Base-by-base conservation (phyloP, 2,888 invertebrate species). In the Chymomyza amoena region DNA sequence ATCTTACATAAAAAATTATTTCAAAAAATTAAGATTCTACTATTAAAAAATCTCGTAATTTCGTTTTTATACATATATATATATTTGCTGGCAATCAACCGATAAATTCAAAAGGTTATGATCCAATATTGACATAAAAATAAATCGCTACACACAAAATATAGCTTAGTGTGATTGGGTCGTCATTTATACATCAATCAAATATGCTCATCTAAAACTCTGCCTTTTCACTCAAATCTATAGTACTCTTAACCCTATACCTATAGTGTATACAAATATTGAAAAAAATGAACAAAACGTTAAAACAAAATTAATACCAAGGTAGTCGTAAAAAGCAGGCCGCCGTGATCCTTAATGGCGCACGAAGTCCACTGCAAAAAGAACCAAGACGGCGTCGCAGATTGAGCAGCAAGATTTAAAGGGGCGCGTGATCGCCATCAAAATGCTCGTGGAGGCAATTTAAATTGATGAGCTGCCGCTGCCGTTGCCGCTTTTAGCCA, bases 391-490 rank as follows among this genome's bases (percentile, higher is more conserved):
- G 68, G 67, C 67, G 70, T 66, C 67, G 66, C 75, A 85, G 84
- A 81, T 86, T 81, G 77, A 76, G 72, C 74, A 75, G 74, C 73
- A 61, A 79, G 79, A 85, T 81, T 85, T 78, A 78, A 78, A 76
- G 81, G 80, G 84, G 80, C 87, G 89, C 89, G 89, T 88, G 87
- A 87, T 89, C 86, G 84, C 87, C 87, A 88, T 88, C 89, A 89
- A 86, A 89, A 84, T 88, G 84, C 87, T 88, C 77, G 88, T 87
- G 86, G 80, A 89, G 83, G 84, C 89, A 88, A 89, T 88, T 88
- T 88, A 88, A 88, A 88, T 89, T 87, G 88, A 81, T 82, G 83
- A 76, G 77, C 77, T 64, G 65, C 59, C 57, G 60, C 15, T 15
- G 57, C 57, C 57, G 32, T 6, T 64, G 67, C 73, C 70, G 76